Evolutionary conservation across 2,888 invertebrate genomes (phyloP), one percentile per base, ranked within the genome.

Genomic region (Hydraecia micacea): DNA sequence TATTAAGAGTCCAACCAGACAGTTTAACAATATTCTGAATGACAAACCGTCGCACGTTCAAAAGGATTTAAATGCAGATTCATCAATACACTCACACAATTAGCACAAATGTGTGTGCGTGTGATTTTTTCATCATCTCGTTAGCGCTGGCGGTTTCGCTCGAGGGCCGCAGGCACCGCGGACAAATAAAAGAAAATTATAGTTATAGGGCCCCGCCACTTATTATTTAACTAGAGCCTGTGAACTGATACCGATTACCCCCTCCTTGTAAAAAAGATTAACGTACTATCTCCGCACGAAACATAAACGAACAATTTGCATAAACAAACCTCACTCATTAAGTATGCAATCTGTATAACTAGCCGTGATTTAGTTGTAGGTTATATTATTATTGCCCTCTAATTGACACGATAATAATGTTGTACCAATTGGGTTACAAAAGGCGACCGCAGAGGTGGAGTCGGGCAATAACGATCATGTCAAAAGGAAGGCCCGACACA

Each of bases 401-500:
- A 96, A 97, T 97, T 96, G 95, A 96, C 93, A 94, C 93, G 93
- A 95, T 96, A 96, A 96, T 95, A 95, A 95, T 95, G 94, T 95
- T 95, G 95, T 96, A 94, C 95, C 93, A 93, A 93, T 93, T 91
- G 93, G 92, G 93, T 91, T 93, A 96, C 96, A 95, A 95, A 95
- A 95, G 95, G 91, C 93, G 92, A 95, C 96, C 96, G 95, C 96
- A 94, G 93, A 96, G 95, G 94, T 94, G 93, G 95, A 93, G 94
- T 91, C 92, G 93, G 94, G 93, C 93, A 93, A 95, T 96, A 96
- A 96, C 95, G 95, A 96, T 95, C 95, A 94, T 96, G 96, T 96
- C 96, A 96, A 96, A 96, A 96, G 94, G 95, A 94, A 95, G 96
- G 95, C 89, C 96, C 96, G 96, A 95, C 96, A 95, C 94, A 95